Percentiles rank a stretch among this genome's conserved stretches.
Evolutionary conservation across 2,888 invertebrate genomes (phyloP).

Genomic region (Leptopilina drosophilae): DNA sequence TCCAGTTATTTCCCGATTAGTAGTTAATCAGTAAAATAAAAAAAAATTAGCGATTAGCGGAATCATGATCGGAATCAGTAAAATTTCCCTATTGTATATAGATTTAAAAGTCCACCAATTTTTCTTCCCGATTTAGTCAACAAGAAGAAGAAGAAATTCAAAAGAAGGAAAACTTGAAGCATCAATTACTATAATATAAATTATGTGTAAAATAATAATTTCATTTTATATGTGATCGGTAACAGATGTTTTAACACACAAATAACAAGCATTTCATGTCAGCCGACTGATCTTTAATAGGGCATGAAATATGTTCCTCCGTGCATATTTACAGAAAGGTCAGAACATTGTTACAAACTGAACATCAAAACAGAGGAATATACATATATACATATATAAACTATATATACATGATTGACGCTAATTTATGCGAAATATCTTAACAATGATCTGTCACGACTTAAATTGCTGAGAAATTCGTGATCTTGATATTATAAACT

Average conservation of each 20-base stretch:
- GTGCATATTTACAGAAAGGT: slow-evolving; percentile 35
- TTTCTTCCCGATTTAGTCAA: background rate
- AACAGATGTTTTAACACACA: slow-evolving; percentile 22
- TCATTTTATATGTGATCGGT: background rate
- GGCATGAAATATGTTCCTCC: slow-evolving; percentile 31
- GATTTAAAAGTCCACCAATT: too few relatives aligned
- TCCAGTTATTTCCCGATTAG: too few relatives aligned
- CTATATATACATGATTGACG: slow-evolving; percentile 22
- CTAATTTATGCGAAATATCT: slow-evolving; percentile 33
- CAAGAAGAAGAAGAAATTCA: background rate
- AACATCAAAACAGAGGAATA: slow-evolving; percentile 19
- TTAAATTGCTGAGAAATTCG: slow-evolving; percentile 32
- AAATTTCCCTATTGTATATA: too few relatives aligned
- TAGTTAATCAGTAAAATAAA: too few relatives aligned
- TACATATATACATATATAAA: background rate
- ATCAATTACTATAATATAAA: background rate
- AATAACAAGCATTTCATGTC: slow-evolving; percentile 3
- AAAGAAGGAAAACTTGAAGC: background rate
- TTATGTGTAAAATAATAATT: slow-evolving; percentile 3
- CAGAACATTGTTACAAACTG: slow-evolving; percentile 29
- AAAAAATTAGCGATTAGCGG: too few relatives aligned
- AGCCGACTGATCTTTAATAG: slow-evolving; percentile 17
- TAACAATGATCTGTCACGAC: slow-evolving; percentile 36
- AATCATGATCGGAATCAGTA: too few relatives aligned
- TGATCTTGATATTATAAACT: slow-evolving; percentile 15